Base-by-base conservation (phyloP, 2,113 vertebrate genomes). In the Hyperopisus bebe region DNA sequence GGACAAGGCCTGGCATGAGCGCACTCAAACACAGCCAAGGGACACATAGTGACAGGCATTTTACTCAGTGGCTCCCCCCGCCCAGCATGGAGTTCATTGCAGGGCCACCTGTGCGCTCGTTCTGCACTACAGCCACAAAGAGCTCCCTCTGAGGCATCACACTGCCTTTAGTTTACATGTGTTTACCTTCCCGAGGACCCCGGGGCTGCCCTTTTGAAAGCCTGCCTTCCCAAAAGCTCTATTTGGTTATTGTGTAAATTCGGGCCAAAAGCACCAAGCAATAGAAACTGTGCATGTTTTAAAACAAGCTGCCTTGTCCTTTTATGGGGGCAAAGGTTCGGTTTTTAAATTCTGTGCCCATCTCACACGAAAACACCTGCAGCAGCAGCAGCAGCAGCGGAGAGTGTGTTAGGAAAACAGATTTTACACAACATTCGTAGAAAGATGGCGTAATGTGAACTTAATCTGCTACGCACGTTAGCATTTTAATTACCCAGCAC, bases 1-100 rank as follows among this genome's bases (percentile, higher is more conserved):
- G 48, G 48, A 86, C 85, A 27, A 86, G 48, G 85, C 31, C 55
- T 88, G 87, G 87, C 53, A 88, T 53, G 24, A 24, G 87, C 6
- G 2, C 42, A 62, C 10, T 21, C 39, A 24, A 2, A 21, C 55
- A 0, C 13, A 31, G 55, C 87, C 87, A 88, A 88, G 42, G 53
- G 39, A 44, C 35, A 11, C 55, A 88, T 39, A 53, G 44, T 84
- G 85, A 87, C 44, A 39, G n/a, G 21, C 48, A n/a, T 24, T 35
- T 35, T 39, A 51, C n/a, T 53, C 24, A 55, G n/a, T 87, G 27
- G 85, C 85, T 87, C 44, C 47, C 44, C 85, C 50, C 27, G n/a
- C 48, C 19, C 48, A 19, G 85, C 31, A 47, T 87, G 50, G 44
- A 87, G 50, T 55, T 87, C 85, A 53, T 19, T 53, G 1, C n/a